Evolutionary conservation across 2,113 vertebrate genomes (phyloP).

Genomic region (Spea bombifrons): DNA sequence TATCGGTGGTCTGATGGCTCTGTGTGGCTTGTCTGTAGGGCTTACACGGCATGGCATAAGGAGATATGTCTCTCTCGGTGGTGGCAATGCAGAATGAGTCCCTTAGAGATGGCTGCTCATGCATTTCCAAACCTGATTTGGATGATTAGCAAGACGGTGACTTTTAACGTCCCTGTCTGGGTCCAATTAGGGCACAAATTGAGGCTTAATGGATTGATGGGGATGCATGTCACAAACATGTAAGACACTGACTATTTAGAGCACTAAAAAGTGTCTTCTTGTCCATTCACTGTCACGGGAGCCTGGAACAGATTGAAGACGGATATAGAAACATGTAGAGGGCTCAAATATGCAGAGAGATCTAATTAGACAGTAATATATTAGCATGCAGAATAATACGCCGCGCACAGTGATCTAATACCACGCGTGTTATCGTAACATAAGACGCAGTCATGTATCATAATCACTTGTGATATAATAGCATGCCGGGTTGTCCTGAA

Average conservation of each 20-base stretch:
- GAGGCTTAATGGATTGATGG: constrained; percentile 30
- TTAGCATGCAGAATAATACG: neutral
- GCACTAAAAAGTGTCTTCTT: neutral
- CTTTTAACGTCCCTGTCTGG: constrained; percentile 23
- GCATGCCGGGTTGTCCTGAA: neutral
- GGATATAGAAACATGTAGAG: neutral
- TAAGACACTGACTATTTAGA: constrained; percentile 7
- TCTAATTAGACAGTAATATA: neutral
- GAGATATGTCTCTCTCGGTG: neutral
- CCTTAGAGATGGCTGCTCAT: constrained; percentile 8
- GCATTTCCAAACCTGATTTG: constrained; percentile 40
- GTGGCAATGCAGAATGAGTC: neutral
- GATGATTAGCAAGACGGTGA: constrained; percentile 12
- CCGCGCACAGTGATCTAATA: neutral
- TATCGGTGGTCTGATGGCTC: too few relatives aligned
- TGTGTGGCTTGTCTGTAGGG: too few relatives aligned
- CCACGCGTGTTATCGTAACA: neutral
- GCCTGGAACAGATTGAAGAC: neutral
- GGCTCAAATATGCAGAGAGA: neutral
- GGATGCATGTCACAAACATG: constrained; percentile 35
- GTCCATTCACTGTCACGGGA: neutral
- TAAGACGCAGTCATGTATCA: too few relatives aligned
- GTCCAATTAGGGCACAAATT: constrained; percentile 42
- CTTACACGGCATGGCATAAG: neutral
- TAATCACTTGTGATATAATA: neutral